A percentile compares a stretch with the other conserved stretches of the same genome.
Evolutionary conservation across 1,140 invertebrate species (phyloP).

Genomic region (Acromyrmex echinatior): DNA sequence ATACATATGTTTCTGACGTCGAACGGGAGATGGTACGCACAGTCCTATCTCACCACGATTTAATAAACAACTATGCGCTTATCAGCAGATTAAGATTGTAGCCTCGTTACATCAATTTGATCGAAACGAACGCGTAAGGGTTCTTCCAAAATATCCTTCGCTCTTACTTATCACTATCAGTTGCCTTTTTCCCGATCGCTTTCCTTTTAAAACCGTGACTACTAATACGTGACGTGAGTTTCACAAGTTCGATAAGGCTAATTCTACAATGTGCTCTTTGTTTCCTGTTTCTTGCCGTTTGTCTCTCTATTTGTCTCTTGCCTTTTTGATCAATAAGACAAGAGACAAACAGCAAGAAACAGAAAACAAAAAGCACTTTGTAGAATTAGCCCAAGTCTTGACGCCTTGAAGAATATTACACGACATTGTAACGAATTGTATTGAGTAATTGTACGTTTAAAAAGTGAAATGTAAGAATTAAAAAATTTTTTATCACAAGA

Average conservation of each 20-base stretch:
- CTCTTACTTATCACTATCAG: constrained; percentile 24
- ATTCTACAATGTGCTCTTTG: too few relatives aligned
- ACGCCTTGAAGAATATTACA: constrained; percentile 27
- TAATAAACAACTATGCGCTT: constrained; percentile 64
- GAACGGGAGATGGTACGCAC: constrained; percentile 48
- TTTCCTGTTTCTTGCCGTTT: too few relatives aligned
- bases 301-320: too few relatives aligned
- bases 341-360: too few relatives aligned
- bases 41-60: constrained; percentile 41
- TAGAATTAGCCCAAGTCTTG: not conserved
- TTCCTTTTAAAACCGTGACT: not conserved
- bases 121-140: constrained; percentile 30
- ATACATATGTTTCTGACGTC: not conserved
- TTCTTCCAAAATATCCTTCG: constrained; percentile 21
- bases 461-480: not conserved
- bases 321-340: too few relatives aligned
- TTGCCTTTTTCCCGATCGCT: constrained; percentile 18
- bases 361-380: too few relatives aligned
- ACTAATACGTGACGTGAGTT: not conserved
- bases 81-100: constrained; percentile 49
- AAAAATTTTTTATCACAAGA: not conserved
- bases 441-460: not conserved
- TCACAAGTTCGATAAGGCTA: constrained; percentile 33
- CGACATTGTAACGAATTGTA: not conserved
- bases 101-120: constrained; percentile 55